Evolutionary conservation across 2,888 invertebrate genomes (phyloP).

Genomic region (Monochamus alternatus): DNA sequence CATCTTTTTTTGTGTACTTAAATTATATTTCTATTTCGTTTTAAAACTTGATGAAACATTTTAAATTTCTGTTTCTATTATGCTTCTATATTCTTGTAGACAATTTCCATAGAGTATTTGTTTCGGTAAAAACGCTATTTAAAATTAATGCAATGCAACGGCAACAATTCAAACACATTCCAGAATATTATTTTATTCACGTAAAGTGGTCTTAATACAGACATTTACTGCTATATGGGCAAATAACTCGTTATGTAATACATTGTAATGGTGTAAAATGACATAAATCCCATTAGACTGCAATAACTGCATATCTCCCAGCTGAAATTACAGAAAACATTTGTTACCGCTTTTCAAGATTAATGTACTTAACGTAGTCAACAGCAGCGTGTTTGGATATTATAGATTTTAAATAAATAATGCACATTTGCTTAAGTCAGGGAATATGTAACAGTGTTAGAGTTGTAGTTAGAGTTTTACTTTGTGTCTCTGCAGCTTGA

Average conservation of each 20-base stretch:
- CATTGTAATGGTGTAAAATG: slow-evolving; percentile 40
- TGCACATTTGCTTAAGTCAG: too few species aligned
- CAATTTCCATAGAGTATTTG: too few species aligned
- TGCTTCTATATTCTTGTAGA: too few species aligned
- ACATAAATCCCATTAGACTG: slow-evolving; percentile 47
- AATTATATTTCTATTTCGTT: too few species aligned
- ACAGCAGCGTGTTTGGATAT: background rate
- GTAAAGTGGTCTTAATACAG: slow-evolving; percentile 39
- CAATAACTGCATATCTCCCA: slow-evolving; percentile 35
- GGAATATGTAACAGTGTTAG: too few species aligned
- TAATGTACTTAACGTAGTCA: background rate
- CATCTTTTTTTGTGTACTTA: too few species aligned
- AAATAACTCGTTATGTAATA: slow-evolving; percentile 44
- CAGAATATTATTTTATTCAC: slow-evolving; percentile 42
- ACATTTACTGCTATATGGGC: slow-evolving; percentile 37
- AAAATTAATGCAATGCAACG: slow-evolving; percentile 11
- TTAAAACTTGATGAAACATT: too few species aligned
- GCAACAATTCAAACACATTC: slow-evolving; percentile 20
- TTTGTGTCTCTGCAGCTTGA: too few species aligned
- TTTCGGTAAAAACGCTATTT: background rate
- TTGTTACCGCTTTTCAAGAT: slow-evolving; percentile 22
- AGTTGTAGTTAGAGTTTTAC: too few species aligned
- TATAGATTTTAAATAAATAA: background rate
- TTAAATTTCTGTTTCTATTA: too few species aligned
- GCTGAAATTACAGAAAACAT: slow-evolving; percentile 43